A percentile compares a stretch with the other conserved stretches of the same genome.
These are phyloP conservation scores for Ageneiosus marmoratus DNA, from an alignment of 2,113 vertebrate genomes.

Conservation along the genomic window DNA sequence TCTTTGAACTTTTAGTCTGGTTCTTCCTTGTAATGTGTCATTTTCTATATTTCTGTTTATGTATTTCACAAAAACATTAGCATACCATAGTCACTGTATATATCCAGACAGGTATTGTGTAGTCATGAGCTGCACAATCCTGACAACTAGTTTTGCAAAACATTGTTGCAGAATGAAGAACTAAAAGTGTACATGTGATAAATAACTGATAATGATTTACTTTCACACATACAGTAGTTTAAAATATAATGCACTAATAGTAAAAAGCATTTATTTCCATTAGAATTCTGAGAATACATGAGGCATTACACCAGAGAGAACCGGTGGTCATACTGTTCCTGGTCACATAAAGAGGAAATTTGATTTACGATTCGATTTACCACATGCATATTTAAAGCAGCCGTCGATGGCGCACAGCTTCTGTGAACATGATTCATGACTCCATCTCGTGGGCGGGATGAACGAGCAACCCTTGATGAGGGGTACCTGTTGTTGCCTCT, in stretches of 20 bases:
- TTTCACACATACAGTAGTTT: neutral
- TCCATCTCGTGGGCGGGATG: slow-evolving; percentile 31
- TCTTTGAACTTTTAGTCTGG: too few relatives aligned
- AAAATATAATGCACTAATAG: neutral
- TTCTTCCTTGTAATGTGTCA: too few relatives aligned
- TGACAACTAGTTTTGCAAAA: neutral
- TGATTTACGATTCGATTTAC: slow-evolving; percentile 43
- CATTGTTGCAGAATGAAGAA: neutral
- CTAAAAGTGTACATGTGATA: neutral
- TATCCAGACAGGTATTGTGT: neutral
- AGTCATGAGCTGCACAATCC: neutral
- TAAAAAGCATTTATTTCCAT: neutral
- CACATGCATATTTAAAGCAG: slow-evolving; percentile 42
- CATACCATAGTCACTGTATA: neutral
- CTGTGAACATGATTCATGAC: slow-evolving; percentile 65
- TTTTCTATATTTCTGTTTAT: too few relatives aligned
- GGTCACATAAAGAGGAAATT: slow-evolving; percentile 33
- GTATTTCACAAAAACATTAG: neutral
- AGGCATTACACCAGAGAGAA: slow-evolving; percentile 1
- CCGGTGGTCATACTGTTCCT: slow-evolving; percentile 9
- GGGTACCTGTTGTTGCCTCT: slow-evolving; percentile 82
- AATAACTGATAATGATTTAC: neutral
- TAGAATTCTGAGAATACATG: neutral
- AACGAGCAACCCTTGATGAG: slow-evolving; percentile 79
- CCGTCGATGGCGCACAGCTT: slow-evolving; percentile 32